A percentile compares a stretch with the other conserved stretches of the same genome.
These are phyloP conservation scores for Hetaerina americana DNA, from an alignment of 1,140 invertebrate species.

Conservation along the genomic window DNA sequence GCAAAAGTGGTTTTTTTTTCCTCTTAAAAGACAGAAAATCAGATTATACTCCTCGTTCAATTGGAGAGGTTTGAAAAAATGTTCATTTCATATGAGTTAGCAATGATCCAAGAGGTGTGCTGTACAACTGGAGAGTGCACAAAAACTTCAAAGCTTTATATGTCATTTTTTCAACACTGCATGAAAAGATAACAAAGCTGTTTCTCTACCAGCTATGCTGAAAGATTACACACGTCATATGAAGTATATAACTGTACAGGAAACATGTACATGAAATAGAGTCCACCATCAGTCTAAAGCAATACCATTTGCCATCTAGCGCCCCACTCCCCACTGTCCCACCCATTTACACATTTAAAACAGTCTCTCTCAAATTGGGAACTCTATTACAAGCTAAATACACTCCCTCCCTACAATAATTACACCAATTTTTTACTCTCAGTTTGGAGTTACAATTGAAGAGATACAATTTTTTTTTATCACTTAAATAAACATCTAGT, in stretches of 20 bases:
- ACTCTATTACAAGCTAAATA: not conserved
- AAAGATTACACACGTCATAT: not conserved
- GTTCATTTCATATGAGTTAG: not conserved
- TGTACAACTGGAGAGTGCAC: not conserved
- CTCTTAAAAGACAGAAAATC: not conserved
- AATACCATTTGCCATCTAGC: not conserved
- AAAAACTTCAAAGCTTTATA: not conserved
- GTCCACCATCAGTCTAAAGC: not conserved
- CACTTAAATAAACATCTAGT: not conserved
- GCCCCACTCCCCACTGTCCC: not conserved
- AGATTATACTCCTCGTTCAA: not conserved
- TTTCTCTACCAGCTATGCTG: not conserved
- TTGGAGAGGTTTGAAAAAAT: not conserved
- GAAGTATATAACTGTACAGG: not conserved
- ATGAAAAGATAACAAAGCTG: not conserved
- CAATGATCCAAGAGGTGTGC: not conserved
- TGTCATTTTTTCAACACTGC: not conserved
- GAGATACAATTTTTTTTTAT: not conserved
- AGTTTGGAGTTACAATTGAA: not conserved
- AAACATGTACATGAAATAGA: not conserved
- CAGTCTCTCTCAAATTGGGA: not conserved
- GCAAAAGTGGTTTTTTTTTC: not conserved
- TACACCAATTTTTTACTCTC: not conserved
- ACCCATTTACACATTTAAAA: not conserved
- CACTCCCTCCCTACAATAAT: not conserved